Percentiles rank a stretch among this genome's conserved stretches.
phyloP scores from a whole-genome alignment of 2,888 invertebrate genomes.

The Cryptocheilus praepositus region DNA sequence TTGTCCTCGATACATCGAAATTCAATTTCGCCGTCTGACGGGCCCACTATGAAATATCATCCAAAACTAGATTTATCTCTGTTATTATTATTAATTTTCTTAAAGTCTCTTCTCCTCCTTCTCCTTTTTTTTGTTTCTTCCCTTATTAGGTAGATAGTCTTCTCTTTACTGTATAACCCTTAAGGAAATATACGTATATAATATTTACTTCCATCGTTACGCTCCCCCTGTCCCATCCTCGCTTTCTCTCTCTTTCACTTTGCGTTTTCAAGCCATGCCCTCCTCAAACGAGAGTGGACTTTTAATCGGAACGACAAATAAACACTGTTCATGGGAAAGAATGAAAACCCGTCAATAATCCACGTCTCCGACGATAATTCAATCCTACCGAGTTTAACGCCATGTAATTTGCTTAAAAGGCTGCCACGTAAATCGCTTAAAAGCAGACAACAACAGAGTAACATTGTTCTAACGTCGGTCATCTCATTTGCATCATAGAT shows the following conservation, averaged over 20 bases:
- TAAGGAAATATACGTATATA: slow-evolving; percentile 39
- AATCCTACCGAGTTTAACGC: too few species aligned
- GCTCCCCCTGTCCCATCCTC: slow-evolving; percentile 19
- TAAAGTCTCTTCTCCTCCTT: slow-evolving; percentile 33
- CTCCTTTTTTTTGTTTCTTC: slow-evolving; percentile 26
- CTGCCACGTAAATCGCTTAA: too few species aligned
- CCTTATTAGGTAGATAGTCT: slow-evolving; percentile 34
- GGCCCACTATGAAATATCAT: slow-evolving; percentile 60
- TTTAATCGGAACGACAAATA: too few species aligned
- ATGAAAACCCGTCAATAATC: too few species aligned
- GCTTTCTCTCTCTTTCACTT: slow-evolving; percentile 28
- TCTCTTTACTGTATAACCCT: slow-evolving; percentile 28
- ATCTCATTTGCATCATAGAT: too few species aligned
- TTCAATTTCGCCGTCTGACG: slow-evolving; percentile 32
- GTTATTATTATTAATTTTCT: slow-evolving; percentile 31
- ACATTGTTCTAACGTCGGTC: too few species aligned
- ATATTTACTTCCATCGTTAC: slow-evolving; percentile 33
- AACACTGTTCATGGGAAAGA: too few species aligned
- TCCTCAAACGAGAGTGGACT: background rate
- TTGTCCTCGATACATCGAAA: slow-evolving; percentile 2
- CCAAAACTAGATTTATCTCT: slow-evolving; percentile 63
- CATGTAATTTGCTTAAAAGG: too few species aligned
- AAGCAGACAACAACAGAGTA: too few species aligned
- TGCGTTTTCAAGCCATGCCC: background rate
- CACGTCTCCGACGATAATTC: too few species aligned